phyloP scores from a whole-genome alignment of 2,113 vertebrate genomes.

The Triplophysa tibetana region DNA sequence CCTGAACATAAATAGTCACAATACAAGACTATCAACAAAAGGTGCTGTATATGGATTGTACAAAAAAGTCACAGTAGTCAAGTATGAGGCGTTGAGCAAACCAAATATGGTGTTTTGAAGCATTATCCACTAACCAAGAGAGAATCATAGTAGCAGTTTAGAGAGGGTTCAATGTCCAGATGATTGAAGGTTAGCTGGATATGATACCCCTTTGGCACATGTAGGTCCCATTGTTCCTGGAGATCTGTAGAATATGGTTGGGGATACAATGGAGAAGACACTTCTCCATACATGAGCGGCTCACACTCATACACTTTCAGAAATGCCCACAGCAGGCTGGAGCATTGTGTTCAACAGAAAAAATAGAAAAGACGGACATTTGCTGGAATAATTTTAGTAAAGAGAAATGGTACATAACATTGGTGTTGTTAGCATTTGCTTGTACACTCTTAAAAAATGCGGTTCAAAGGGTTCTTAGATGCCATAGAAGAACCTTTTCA shows the following conservation, averaged over 20 bases:
- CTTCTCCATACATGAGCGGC: slow-evolving; percentile 70
- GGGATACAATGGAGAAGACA: slow-evolving; percentile 84
- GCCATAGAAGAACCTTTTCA: too few species aligned
- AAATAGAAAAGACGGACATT: not conserved
- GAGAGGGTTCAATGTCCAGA: slow-evolving; percentile 86
- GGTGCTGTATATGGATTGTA: not conserved
- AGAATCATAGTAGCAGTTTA: slow-evolving; percentile 83
- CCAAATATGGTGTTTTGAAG: not conserved
- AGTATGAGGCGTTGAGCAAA: not conserved
- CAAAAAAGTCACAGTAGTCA: not conserved
- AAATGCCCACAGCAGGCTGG: slow-evolving; percentile 65
- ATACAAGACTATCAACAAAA: not conserved
- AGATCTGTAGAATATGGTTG: slow-evolving; percentile 80
- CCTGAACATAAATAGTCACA: slow-evolving; percentile 62
- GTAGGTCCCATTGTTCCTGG: slow-evolving; percentile 75
- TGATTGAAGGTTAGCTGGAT: slow-evolving; percentile 84
- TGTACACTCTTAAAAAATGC: too few species aligned
- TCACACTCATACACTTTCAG: slow-evolving; percentile 59
- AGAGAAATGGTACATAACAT: not conserved
- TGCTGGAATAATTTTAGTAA: not conserved
- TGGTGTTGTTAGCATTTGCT: too few species aligned
- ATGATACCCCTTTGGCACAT: slow-evolving; percentile 78
- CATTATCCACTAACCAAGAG: slow-evolving; percentile 79
- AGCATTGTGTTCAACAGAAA: not conserved
- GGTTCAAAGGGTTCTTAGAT: too few species aligned